A percentile compares a stretch with the other conserved stretches of the same genome.
These are phyloP conservation scores for Prorops nasuta DNA, from an alignment of 1,140 invertebrate genomes.

Conservation along the genomic window DNA sequence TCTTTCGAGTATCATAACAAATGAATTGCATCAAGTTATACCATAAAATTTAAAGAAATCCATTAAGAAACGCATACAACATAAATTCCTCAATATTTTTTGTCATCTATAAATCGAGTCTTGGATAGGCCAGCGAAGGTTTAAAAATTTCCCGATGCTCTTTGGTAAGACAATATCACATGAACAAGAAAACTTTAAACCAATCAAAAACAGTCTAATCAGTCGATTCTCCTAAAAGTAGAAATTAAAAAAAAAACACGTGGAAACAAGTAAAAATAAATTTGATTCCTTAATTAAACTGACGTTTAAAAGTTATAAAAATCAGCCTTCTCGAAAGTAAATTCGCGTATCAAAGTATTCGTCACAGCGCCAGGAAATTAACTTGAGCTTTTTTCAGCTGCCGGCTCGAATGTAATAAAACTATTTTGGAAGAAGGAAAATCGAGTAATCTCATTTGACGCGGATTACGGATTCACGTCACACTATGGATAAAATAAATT, in stretches of 20 bases:
- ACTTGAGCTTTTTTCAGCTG: conserved; percentile 31
- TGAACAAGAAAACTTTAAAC: conserved; percentile 49
- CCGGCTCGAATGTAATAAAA: conserved; percentile 18
- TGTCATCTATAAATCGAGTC: neutral
- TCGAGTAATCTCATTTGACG: no score
- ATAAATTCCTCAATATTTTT: no score
- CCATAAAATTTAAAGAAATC: no score
- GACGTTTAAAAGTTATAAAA: conserved; percentile 48
- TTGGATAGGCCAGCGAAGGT: conserved; percentile 23
- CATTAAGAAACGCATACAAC: no score
- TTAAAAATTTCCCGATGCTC: conserved; percentile 51
- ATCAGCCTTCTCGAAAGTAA: conserved; percentile 54
- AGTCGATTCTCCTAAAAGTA: conserved; percentile 42
- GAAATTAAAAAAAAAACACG: conserved; percentile 38
- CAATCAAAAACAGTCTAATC: conserved; percentile 51
- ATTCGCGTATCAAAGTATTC: conserved; percentile 48
- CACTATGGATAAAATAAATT: no score
- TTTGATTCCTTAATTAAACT: conserved; percentile 45
- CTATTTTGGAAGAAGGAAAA: no score
- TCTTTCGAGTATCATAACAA: no score
- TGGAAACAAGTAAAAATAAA: conserved; percentile 42
- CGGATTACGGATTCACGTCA: no score
- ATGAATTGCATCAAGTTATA: no score
- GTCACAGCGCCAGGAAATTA: conserved; percentile 53
- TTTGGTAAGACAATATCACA: conserved; percentile 59